These are phyloP conservation scores for Cordylochernes scorpioides DNA, from an alignment of 2,888 invertebrate species.

Conservation along the genomic window DNA sequence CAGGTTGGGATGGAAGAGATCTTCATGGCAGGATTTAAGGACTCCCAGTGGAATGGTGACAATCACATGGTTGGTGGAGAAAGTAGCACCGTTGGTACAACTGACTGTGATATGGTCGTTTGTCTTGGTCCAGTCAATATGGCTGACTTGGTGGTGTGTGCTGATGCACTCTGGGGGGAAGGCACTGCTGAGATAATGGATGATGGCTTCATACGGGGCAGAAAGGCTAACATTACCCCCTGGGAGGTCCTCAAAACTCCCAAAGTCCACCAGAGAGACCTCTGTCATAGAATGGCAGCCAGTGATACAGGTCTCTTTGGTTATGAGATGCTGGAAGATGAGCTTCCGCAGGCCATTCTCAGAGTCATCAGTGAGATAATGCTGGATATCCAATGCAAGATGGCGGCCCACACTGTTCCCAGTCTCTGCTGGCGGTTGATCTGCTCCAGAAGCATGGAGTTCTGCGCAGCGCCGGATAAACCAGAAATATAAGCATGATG, in stretches of 20 bases:
- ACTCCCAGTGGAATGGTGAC: slow-evolving; percentile 75
- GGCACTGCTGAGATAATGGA: slow-evolving; percentile 6
- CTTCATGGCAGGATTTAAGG: slow-evolving; percentile 41
- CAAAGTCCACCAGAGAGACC: slow-evolving; percentile 68
- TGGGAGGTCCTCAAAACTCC: slow-evolving; percentile 75
- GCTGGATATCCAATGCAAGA: slow-evolving; percentile 50
- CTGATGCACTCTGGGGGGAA: slow-evolving; percentile 29
- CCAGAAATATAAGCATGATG: slow-evolving; percentile 74
- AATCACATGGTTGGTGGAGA: slow-evolving; percentile 58
- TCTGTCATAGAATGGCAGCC: slow-evolving; percentile 74
- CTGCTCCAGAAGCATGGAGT: slow-evolving; percentile 58
- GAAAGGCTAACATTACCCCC: slow-evolving; percentile 68
- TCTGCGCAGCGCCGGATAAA: slow-evolving; percentile 72
- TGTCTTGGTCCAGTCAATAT: slow-evolving; percentile 36
- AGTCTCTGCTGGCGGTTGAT: slow-evolving; percentile 48
- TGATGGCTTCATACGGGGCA: slow-evolving; percentile 32
- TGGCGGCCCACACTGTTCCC: slow-evolving; percentile 62
- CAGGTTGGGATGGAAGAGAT: slow-evolving; percentile 51
- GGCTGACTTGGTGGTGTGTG: slow-evolving; percentile 38
- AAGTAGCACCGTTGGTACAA: slow-evolving; percentile 55
- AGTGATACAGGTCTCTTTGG: slow-evolving; percentile 74
- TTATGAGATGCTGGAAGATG: slow-evolving; percentile 64
- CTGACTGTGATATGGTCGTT: slow-evolving; percentile 26
- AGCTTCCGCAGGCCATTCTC: slow-evolving; percentile 47
- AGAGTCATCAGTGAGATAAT: slow-evolving; percentile 26